Percentiles rank a stretch among this genome's conserved stretches.
phyloP scores from a whole-genome alignment of 2,888 invertebrate genomes.

The Ectropis crepuscularia region DNA sequence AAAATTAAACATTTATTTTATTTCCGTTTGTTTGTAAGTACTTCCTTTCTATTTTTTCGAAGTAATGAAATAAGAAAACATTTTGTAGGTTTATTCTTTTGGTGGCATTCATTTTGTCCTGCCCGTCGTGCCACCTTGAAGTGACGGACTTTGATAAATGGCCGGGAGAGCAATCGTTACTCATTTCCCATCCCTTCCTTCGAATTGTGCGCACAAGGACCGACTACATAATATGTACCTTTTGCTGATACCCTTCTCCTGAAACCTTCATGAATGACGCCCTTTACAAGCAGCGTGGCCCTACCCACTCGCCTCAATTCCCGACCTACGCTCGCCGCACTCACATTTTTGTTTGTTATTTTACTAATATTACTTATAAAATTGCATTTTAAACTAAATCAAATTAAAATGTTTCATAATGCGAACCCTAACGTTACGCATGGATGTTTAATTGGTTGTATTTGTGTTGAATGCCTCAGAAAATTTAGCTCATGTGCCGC shows the following conservation, averaged over 20 bases:
- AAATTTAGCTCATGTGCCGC: conserved; percentile 9
- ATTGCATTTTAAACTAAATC: conserved; percentile 19
- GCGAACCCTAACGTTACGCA: conserved; percentile 28
- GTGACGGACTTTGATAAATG: conserved; percentile 78
- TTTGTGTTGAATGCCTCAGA: conserved; percentile 32
- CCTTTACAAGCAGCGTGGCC: conserved; percentile 51
- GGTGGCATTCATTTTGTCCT: conserved; percentile 63
- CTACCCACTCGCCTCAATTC: conserved; percentile 30
- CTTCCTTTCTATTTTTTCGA: conserved; percentile 1
- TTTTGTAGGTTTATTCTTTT: conserved; percentile 43
- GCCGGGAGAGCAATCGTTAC: conserved; percentile 73
- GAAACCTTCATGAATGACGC: conserved; percentile 53
- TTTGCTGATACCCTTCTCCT: conserved; percentile 57
- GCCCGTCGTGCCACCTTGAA: conserved; percentile 52
- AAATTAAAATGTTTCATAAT: conserved; percentile 22
- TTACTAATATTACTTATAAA: conserved; percentile 9
- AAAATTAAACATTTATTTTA: conserved; percentile 10
- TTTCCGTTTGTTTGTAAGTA: conserved; percentile 2
- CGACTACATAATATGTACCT: conserved; percentile 62
- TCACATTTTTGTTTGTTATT: conserved; percentile 36
- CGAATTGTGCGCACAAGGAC: conserved; percentile 55
- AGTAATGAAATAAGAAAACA: conserved; percentile 13
- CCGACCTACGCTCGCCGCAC: conserved; percentile 1
- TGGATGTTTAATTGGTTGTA: conserved; percentile 39
- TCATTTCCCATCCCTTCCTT: conserved; percentile 74